phyloP scores from a whole-genome alignment of 2,113 vertebrate species.

The Megaptera novaeangliae region DNA sequence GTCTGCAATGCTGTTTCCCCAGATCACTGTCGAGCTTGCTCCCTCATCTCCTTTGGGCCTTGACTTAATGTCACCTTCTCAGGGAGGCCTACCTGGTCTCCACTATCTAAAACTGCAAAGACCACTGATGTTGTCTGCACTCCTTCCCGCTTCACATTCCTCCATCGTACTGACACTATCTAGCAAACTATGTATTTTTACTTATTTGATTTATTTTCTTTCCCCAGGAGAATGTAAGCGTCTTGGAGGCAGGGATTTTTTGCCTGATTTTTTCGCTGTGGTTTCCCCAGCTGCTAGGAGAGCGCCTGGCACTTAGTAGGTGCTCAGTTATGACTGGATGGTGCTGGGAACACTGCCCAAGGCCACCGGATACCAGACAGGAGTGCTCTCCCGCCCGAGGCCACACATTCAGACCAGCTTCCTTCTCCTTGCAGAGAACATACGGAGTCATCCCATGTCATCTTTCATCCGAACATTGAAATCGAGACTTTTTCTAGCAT shows the following conservation, averaged over 20 bases:
- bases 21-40: background rate
- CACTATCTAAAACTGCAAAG: background rate
- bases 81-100: background rate
- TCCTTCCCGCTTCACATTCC: background rate
- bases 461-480: background rate
- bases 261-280: background rate
- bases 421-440: background rate
- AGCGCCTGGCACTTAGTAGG: background rate
- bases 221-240: background rate
- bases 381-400: too few species aligned
- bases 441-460: background rate
- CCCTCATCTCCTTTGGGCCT: background rate
- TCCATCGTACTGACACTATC: background rate
- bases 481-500: background rate
- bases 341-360: background rate
- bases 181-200: background rate
- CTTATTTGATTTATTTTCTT: background rate
- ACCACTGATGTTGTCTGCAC: too few species aligned
- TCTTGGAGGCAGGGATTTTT: background rate
- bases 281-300: background rate
- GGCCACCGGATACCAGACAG: background rate
- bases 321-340: background rate
- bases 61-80: background rate
- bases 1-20: background rate
- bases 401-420: rapidly evolving